Base-by-base conservation (phyloP, 2,888 invertebrate genomes). In the Penaeus monodon region DNA sequence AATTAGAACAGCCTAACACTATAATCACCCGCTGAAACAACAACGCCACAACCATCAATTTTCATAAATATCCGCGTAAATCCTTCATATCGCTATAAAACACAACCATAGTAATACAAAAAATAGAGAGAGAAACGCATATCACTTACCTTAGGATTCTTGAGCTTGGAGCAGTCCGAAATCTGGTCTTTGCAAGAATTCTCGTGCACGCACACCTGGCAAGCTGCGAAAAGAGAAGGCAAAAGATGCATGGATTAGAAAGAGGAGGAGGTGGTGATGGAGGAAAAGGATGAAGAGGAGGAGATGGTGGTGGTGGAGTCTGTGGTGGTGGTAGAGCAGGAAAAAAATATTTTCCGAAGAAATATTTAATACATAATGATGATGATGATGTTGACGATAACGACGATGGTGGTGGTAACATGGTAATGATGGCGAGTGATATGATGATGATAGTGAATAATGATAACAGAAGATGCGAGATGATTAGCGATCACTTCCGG, bases 161-260 rank as follows among this genome's bases (percentile, higher is more conserved):
- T 96, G 81, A 95, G 94, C 92, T 96, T 96, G 91, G 94, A 95
- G 92, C 97, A 98, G 91, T 97, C 96, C 83, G 95, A 93, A 90
- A 97, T 95, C 93, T 96, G 96, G 92, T 98, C 98, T 92, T 97
- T 97, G 92, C 97, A 97, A 57, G 95, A 95, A 92, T 95, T 95
- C 92, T 97, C 96, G 92, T 97, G 97, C 81, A 97, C 96, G 83
- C 95, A 96, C 91, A 96, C 95, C 90, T 96, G 95, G 93, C 97
- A 98, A 93, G 95, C 97, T 97, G 93, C 22, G 76, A 81, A 27
- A 64, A 73, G 27, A 63, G 49, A 49, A 22, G 27, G 81, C 81
- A 27, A 74, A n/a, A 70, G n/a, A 49, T 27, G 7, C 17, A 22
- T 24, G n/a, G 20, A 77, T 77, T 77, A 77, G 49, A 66, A 44